Base-by-base conservation (phyloP, 2,113 vertebrate genomes). In the Phalacrocorax brasilianus region DNA sequence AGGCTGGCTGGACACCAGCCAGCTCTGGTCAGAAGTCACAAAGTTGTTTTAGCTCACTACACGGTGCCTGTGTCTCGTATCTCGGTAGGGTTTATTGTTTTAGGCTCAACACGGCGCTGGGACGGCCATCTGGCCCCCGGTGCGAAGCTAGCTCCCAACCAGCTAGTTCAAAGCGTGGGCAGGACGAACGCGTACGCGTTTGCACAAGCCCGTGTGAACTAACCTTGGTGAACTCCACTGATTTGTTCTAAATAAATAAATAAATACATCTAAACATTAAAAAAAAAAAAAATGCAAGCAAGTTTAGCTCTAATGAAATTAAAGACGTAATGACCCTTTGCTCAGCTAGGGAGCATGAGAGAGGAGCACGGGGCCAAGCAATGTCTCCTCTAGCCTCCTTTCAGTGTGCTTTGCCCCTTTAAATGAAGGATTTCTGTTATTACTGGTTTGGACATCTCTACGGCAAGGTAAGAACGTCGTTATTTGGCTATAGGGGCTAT, bases 21-120 rank as follows among this genome's bases (percentile, higher is more conserved):
- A 97, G 94, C 92, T 92, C 91, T 73, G 96, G 96, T 96, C 94
- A 95, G 91, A 92, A 97, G 96, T 95, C 96, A 97, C 88, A 26
- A 79, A 96, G 92, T 96, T 93, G 95, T 97, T 97, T 95, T 40
- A 92, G 88, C 91, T 95, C 91, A 40, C 78, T 76, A 93, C 91
- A 88, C 0, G 75, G 96, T 45, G 96, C 96, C 85, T 73, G 88
- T 6, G 67, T 83, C 92, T 95, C 63, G 7, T 90, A 80, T 92
- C 94, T 93, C 67, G 4, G 82, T 68, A 40, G 92, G 94, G 92
- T 94, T 94, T 94, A 52, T 91, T 73, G 61, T 88, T 91, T 85
- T 20, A 79, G 91, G 94, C 85, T 97, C 94, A 23, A 79, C 53
- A 1, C 42, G 23, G 82, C 35, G 71, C 92, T 67, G 79, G 95